Percentiles rank a stretch among this genome's conserved stretches.
phyloP scores from a whole-genome alignment of 2,888 invertebrate species.

The Tupiocoris notatus region DNA sequence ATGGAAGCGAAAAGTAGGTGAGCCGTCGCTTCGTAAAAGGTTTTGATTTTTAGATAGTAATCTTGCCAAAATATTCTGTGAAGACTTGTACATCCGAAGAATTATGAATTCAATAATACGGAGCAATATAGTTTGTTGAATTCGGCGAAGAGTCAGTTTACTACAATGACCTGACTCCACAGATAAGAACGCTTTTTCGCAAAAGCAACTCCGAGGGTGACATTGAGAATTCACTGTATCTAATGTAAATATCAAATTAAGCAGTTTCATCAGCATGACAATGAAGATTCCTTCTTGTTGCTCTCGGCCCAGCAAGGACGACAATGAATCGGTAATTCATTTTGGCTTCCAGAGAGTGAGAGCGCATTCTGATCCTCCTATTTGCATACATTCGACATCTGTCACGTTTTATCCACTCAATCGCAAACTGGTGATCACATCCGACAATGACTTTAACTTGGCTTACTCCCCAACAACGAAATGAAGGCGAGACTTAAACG shows the following conservation, averaged over 20 bases:
- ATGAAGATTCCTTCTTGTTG: constrained; percentile 2
- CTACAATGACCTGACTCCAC: too few relatives aligned
- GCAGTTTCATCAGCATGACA: constrained; percentile 24
- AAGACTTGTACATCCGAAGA: too few relatives aligned
- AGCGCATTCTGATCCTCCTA: not conserved
- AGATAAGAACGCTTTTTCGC: too few relatives aligned
- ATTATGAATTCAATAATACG: too few relatives aligned
- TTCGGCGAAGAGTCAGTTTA: too few relatives aligned
- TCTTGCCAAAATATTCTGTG: too few relatives aligned
- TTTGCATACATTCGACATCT: constrained; percentile 28
- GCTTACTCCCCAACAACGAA: not conserved
- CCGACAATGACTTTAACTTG: constrained; percentile 18
- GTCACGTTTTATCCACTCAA: constrained; percentile 22
- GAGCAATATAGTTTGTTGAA: too few relatives aligned
- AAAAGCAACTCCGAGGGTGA: too few relatives aligned
- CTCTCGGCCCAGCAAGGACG: not conserved
- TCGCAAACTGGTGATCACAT: constrained; percentile 17
- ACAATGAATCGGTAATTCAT: constrained; percentile 18
- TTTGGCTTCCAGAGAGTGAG: not conserved
- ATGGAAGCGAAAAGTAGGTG: too few relatives aligned
- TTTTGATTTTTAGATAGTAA: too few relatives aligned
- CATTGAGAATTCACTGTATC: not conserved
- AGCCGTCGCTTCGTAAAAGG: too few relatives aligned
- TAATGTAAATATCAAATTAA: constrained; percentile 28
- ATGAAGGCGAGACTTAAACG: too few relatives aligned